Percentiles rank a stretch among this genome's conserved stretches.
phyloP scores from a whole-genome alignment of 1,140 invertebrate species.

The Muscidifurax raptorellus region DNA sequence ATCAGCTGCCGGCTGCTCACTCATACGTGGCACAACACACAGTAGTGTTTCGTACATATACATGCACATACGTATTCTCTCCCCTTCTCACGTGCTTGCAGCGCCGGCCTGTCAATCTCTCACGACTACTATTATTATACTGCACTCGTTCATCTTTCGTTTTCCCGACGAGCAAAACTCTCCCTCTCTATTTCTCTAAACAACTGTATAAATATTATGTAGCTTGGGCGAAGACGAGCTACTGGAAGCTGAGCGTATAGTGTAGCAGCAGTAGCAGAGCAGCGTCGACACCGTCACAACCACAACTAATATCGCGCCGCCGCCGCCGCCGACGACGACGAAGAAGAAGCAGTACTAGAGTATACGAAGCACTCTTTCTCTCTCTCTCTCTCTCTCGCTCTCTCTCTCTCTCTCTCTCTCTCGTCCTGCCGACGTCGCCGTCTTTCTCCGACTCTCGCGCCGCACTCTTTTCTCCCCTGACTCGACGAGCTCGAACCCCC shows the following conservation, averaged over 20 bases:
- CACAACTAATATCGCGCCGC: conserved; percentile 49
- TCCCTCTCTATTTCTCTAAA: neutral
- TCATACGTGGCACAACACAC: conserved; percentile 13
- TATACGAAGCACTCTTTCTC: neutral
- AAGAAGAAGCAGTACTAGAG: conserved; percentile 10
- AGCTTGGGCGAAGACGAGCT: neutral
- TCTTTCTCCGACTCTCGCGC: conserved; percentile 27
- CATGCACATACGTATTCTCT: conserved; percentile 30
- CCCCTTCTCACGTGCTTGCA: conserved; percentile 24
- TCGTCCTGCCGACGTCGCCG: conserved; percentile 36
- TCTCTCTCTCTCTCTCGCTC: conserved; percentile 21
- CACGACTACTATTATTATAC: neutral
- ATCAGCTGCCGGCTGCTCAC: conserved; percentile 5
- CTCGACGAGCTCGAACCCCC: conserved; percentile 37
- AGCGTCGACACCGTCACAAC: conserved; percentile 47
- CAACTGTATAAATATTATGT: neutral
- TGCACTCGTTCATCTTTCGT: neutral
- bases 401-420: conserved; percentile 35
- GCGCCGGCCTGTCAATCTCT: conserved; percentile 18
- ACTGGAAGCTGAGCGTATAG: neutral
- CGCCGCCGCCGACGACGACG: conserved; percentile 37
- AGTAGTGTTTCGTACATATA: neutral
- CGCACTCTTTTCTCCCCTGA: conserved; percentile 45
- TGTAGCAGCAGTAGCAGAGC: conserved; percentile 9
- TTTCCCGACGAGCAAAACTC: neutral